phyloP scores from a whole-genome alignment of 2,797 vertebrate species.

The Oreortyx pictus region DNA sequence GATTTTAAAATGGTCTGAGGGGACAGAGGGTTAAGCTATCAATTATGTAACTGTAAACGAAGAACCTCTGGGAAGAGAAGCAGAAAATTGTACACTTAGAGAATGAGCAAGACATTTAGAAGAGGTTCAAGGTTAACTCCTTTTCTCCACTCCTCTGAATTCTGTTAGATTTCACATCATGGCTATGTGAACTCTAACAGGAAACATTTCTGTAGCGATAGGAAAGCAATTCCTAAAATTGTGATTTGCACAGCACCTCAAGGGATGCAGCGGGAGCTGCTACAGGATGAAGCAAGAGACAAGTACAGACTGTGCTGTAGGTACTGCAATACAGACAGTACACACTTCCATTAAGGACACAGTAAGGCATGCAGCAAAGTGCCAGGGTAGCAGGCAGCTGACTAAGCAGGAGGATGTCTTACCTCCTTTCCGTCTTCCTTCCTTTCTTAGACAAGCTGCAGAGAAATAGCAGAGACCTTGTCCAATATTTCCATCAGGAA shows the following conservation, averaged over 20 bases:
- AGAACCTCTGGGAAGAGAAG: constrained; percentile 68
- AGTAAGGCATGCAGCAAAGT: not conserved
- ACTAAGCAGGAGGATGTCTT: not conserved
- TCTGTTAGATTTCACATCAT: not conserved
- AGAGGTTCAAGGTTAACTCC: constrained; percentile 70
- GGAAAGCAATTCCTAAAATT: constrained; percentile 20
- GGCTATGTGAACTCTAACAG: not conserved
- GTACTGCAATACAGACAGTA: not conserved
- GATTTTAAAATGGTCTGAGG: constrained; percentile 67
- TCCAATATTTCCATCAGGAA: not conserved
- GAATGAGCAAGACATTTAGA: constrained; percentile 51
- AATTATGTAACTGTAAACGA: constrained; percentile 67
- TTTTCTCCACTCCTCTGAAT: constrained; percentile 9
- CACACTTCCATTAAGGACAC: not conserved
- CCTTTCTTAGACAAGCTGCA: not conserved
- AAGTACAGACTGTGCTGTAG: not conserved
- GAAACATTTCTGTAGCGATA: constrained; percentile 3
- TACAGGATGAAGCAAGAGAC: not conserved
- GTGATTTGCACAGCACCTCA: not conserved
- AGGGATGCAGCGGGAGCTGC: not conserved
- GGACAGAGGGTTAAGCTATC: constrained; percentile 64
- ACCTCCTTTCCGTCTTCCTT: not conserved
- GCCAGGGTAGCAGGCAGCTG: not conserved
- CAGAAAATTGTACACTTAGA: constrained; percentile 58
- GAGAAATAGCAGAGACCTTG: not conserved